These are phyloP conservation scores for Rhadina sibilatrix DNA, from an alignment of 2,113 vertebrate genomes.

Conservation along the genomic window DNA sequence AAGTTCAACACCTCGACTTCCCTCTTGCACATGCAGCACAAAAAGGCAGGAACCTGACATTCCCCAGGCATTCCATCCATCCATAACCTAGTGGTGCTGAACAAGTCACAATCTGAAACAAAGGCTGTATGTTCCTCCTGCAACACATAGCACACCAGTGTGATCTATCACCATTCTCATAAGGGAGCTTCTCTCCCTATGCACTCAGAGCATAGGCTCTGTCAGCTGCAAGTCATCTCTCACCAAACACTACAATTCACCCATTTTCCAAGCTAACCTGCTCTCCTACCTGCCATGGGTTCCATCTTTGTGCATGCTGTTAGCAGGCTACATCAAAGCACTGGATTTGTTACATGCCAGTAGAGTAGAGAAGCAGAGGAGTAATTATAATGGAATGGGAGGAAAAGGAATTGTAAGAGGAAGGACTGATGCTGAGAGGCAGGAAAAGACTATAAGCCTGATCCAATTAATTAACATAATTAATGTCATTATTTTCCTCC, in stretches of 20 bases:
- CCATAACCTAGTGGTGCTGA: neutral
- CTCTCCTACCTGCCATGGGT: neutral
- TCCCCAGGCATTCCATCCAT: neutral
- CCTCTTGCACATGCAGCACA: neutral
- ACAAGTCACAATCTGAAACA: neutral
- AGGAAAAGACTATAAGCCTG: constrained; percentile 47
- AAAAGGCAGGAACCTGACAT: neutral
- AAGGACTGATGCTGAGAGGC: constrained; percentile 56
- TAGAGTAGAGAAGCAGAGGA: neutral
- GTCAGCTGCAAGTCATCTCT: neutral
- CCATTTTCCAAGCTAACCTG: neutral
- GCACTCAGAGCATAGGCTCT: neutral
- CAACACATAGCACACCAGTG: rapidly evolving
- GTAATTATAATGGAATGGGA: constrained; percentile 37
- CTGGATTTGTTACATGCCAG: neutral
- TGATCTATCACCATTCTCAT: neutral
- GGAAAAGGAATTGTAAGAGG: constrained; percentile 55
- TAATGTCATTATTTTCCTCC: constrained; percentile 59
- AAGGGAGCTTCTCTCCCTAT: neutral
- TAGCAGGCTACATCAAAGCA: neutral
- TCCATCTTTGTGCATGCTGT: neutral
- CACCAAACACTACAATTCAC: neutral
- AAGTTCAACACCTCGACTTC: neutral
- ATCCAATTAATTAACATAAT: constrained; percentile 63
- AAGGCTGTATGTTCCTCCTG: neutral